Evolutionary conservation across 2,888 invertebrate species (phyloP), one percentile per base, ranked within the genome.

Genomic region (Metellina segmentata): DNA sequence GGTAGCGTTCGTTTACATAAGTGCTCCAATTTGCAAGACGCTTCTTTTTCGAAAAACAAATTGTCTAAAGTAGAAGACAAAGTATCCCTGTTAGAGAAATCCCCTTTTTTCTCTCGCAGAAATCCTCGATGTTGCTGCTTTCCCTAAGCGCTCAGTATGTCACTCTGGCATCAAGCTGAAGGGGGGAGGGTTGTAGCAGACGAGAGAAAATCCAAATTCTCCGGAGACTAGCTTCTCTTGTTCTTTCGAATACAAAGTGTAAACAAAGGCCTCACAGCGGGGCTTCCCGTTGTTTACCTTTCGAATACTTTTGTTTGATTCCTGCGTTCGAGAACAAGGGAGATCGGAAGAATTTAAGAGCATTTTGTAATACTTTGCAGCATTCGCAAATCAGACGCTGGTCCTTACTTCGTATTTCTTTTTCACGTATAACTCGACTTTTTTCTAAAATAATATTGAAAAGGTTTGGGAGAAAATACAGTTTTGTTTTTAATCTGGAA

Each of bases 251-350:
- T n/a, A 72, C 48, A 53, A 72, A 78, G 61, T 52, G 81, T 87
- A 87, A 79, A 87, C 79, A 87, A 81, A 87, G 51, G 78, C 34
- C 71, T 48, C 53, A 16, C 75, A 34, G 74, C 74, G 20, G n/a
- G 74, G 75, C 49, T 75, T 20, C n/a, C 52, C 53, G n/a, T 20
- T 87, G 87, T 79, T 87, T 87, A 81, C 74, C 79, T 87, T 87
- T 61, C 7, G 70, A 87, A 81, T 81, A 51, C 87, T 71, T 87
- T 79, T 87, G 79, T 87, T 87, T 81, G 53, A 52, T 81, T 87
- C 79, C 16, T 87, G 48, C 4, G 19, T 78, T 78, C 70, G 19
- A n/a, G 19, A 71, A 52, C 34, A 51, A 79, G 51, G 79, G 48
- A 34, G 16, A 20, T 20, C 34, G 7, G 72, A 72, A 81, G 34